Percentiles rank a stretch among this genome's conserved stretches.
Evolutionary conservation across 2,113 vertebrate species (phyloP).

Genomic region (Dunckerocampus dactyliophorus): DNA sequence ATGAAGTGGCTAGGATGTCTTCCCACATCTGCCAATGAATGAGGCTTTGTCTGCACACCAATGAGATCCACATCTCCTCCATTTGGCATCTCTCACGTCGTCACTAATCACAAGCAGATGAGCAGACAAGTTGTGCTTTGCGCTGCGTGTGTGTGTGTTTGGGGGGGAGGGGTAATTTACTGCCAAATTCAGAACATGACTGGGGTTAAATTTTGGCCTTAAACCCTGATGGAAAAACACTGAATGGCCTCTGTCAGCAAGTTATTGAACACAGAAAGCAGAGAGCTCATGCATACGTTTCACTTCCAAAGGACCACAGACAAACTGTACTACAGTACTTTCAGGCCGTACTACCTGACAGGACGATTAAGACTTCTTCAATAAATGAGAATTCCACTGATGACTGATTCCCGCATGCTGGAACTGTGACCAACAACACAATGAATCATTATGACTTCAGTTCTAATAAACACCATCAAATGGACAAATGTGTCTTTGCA

Average conservation of each 20-base stretch:
- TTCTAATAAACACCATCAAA: too few relatives aligned
- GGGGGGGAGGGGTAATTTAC: conserved; percentile 26
- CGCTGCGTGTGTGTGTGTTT: conserved; percentile 26
- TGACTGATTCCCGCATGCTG: too few relatives aligned
- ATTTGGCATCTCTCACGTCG: conserved; percentile 66
- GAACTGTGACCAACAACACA: too few relatives aligned
- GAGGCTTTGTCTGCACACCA: conserved; percentile 69
- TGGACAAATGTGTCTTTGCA: too few relatives aligned
- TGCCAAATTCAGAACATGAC: conserved; percentile 34
- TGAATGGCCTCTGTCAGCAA: conserved; percentile 19
- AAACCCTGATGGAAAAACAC: conserved; percentile 34
- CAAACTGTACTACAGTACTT: too few relatives aligned
- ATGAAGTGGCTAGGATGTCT: conserved; percentile 55
- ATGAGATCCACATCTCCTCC: conserved; percentile 72
- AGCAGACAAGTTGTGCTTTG: conserved; percentile 52
- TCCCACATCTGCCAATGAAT: conserved; percentile 72
- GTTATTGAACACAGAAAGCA: conserved; percentile 1
- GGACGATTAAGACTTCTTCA: too few relatives aligned
- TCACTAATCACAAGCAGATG: conserved; percentile 75
- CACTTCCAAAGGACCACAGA: background rate
- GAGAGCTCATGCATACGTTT: background rate
- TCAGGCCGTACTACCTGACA: too few relatives aligned
- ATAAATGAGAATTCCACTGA: too few relatives aligned
- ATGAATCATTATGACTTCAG: too few relatives aligned
- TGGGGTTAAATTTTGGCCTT: conserved; percentile 44